Base-by-base conservation (phyloP, 2,113 vertebrate genomes). In the Kobus ellipsiprymnus region DNA sequence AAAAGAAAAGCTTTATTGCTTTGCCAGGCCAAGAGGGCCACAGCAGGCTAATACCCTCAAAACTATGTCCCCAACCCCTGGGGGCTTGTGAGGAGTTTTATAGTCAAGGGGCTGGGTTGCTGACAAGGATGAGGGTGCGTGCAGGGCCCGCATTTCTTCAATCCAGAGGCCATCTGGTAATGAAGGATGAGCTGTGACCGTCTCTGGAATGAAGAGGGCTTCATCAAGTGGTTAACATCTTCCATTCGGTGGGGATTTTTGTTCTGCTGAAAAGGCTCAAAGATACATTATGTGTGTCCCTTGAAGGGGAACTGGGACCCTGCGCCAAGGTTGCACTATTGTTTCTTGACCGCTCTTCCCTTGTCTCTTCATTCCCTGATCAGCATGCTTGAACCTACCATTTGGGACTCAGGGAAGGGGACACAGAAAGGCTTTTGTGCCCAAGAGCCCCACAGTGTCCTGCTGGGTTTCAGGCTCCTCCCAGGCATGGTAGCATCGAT, bases 401-500 rank as follows among this genome's bases (percentile, higher is more conserved):
- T 77, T 44, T 27, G 23, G 23, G 4, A 44, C 36, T 44, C 71
- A 25, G 36, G 36, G 21, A 77, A 25, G 36, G 71, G 36, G 23
- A 77, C 36, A 14, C 36, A 77, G 11, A 77, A 44, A 77, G 36
- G 21, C 36, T 77, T 27, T 77, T 27, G 36, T 27, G 71, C 71
- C 36, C 71, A 77, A 44, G 36, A 77, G 36, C 23, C 71, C 36
- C 71, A 44, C 36, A 77, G 36, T 6, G 36, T 77, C 36, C 71
- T 77, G 71, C 71, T 74, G 1, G 0, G 36, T 77, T 77, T 77
- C 71, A 77, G 71, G 21, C 15, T 83, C 2, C 91, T n/a, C 6
- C 6, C 11, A 19, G 46, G 23, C 25, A 13, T 5, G 55, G 19
- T 2, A 3, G 4, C 4, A 1, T 15, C 4, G 15, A 50, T 16